These are phyloP conservation scores for Stichodactyla mertensii DNA, from an alignment of 64 coral and sea anemone genomes.

Conservation along the genomic window DNA sequence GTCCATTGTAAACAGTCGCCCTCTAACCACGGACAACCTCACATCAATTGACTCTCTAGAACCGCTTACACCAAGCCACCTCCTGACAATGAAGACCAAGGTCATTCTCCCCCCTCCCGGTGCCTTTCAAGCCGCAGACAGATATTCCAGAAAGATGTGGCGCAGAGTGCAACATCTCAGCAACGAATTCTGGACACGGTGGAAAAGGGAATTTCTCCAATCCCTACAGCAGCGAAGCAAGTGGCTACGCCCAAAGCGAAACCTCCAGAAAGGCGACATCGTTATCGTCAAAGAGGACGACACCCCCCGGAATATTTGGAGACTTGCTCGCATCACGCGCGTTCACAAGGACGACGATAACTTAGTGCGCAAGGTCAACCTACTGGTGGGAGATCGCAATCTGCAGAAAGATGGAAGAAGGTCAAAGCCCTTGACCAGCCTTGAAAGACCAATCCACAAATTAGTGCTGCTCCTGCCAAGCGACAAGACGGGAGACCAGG, in stretches of 20 bases:
- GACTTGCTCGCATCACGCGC: slow-evolving; percentile 6
- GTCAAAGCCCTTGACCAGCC: slow-evolving; percentile 8
- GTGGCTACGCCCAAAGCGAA: slow-evolving; percentile 24
- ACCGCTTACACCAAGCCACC: too few relatives aligned
- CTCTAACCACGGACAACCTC: too few relatives aligned
- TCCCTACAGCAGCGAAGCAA: slow-evolving; percentile 15
- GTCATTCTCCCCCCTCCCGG: too few relatives aligned
- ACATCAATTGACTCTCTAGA: too few relatives aligned
- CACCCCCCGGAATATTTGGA: slow-evolving; percentile 23
- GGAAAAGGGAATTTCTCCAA: slow-evolving; percentile 30
- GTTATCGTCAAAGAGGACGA: slow-evolving; percentile 35
- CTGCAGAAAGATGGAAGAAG: slow-evolving; percentile 20
- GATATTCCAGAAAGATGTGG: too few relatives aligned
- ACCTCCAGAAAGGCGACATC: slow-evolving; percentile 6
- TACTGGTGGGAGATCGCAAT: slow-evolving; percentile 8
- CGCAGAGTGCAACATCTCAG: too few relatives aligned
- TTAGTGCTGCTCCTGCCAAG: slow-evolving; percentile 13
- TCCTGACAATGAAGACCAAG: too few relatives aligned
- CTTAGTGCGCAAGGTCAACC: slow-evolving; percentile 18
- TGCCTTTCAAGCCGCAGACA: too few relatives aligned
- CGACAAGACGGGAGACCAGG: slow-evolving; percentile 26
- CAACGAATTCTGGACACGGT: slow-evolving; percentile 19
- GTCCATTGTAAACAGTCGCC: too few relatives aligned
- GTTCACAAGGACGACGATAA: slow-evolving; percentile 15
- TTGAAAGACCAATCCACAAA: slow-evolving; percentile 42